These are phyloP conservation scores for Polypterus senegalus DNA, from an alignment of 2,113 vertebrate genomes.

Conservation along the genomic window DNA sequence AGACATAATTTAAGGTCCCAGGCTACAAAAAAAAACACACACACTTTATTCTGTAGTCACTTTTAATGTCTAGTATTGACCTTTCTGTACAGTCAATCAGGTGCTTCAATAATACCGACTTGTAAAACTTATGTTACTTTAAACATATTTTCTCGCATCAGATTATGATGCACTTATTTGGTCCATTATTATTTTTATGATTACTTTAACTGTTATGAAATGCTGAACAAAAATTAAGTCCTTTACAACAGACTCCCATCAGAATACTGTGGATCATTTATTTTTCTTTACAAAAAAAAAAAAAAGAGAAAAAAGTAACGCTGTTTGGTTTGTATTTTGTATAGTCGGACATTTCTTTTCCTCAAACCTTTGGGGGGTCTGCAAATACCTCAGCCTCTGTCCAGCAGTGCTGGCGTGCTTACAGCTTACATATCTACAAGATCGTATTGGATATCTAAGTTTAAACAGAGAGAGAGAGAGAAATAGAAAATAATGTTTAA, in stretches of 20 bases:
- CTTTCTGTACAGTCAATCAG: neutral
- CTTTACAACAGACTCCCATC: neutral
- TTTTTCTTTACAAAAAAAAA: slow-evolving; percentile 4
- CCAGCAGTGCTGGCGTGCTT: slow-evolving; percentile 47
- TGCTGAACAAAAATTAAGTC: neutral
- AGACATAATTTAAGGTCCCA: too few relatives aligned
- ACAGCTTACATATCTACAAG: slow-evolving; percentile 46
- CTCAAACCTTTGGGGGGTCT: slow-evolving; percentile 32
- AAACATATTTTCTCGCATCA: neutral
- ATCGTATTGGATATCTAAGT: slow-evolving; percentile 31
- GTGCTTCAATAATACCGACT: too few relatives aligned
- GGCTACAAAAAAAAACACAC: too few relatives aligned
- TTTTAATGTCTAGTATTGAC: neutral
- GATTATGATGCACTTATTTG: slow-evolving; percentile 10
- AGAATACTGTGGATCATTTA: slow-evolving; percentile 3
- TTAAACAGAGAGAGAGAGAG: too few relatives aligned
- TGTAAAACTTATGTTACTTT: neutral
- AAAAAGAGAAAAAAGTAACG: too few relatives aligned
- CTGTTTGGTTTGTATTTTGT: too few relatives aligned
- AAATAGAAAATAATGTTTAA: slow-evolving; percentile 12
- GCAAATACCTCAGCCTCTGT: slow-evolving; percentile 63
- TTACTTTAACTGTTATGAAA: too few relatives aligned
- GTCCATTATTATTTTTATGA: neutral
- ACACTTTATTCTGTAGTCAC: too few relatives aligned
- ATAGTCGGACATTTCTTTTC: too few relatives aligned